Evolutionary conservation across 2,797 vertebrate genomes (phyloP), one percentile per base, ranked within the genome.

Genomic region (Acanthopagrus latus): DNA sequence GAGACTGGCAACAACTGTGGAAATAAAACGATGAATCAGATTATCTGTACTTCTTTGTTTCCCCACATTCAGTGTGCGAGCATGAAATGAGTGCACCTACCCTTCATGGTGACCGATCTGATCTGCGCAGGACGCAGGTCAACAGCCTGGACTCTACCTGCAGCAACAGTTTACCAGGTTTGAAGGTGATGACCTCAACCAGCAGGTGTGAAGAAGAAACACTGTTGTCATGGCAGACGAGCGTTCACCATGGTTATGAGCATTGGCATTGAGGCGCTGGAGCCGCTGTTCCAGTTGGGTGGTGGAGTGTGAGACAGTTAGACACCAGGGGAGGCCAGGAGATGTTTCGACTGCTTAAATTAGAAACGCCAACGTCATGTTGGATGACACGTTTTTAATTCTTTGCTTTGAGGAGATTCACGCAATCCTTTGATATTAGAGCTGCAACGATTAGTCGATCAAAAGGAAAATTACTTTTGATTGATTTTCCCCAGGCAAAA

Each of bases 271-370:
- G 48, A 82, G 48, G 67, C 48, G 13, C 38, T 29, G 33, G 63
- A 20, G 73, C 20, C 25, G 60, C 57, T 83, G 94, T 95, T 93
- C 83, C 90, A 87, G 80, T 81, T 88, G 91, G 83, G 25, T 47
- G 74, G 71, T 76, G 8, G 47, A 87, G 83, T 41, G 75, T 9
- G 43, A 84, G 71, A 27, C 48, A 3, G 65, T 67, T 65, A 25
- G 46, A 33, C 27, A 44, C 51, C 67, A 44, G 20, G 55, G 57
- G 78, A 62, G 81, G 65, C 52, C 82, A 55, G 12, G 17, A 51
- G 65, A 66, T 25, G 76, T 59, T 68, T 64, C 27, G 5, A 56
- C 56, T 17, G 9, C 46, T 64, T 41, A 20, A 41, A 50, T 75
- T 23, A 78, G 29, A 64, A 71, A 78, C 18, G 8, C 3, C 8